Percentiles rank a stretch among this genome's conserved stretches.
Conservation (phyloP, 2,888 invertebrate species). For the Drosophila ezoana region DNA sequence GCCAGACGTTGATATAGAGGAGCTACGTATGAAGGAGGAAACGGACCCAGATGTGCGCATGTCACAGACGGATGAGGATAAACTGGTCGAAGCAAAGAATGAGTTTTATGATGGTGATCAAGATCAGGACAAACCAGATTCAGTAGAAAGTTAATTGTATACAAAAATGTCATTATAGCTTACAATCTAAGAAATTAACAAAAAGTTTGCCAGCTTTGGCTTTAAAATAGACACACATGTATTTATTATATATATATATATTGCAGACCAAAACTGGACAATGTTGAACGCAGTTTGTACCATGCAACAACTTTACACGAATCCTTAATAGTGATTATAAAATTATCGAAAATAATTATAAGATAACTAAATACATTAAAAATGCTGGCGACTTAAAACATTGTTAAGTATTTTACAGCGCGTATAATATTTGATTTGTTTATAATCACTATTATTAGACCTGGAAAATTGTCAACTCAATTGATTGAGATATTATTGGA, state of each 20-base stretch:
- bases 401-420: neutral
- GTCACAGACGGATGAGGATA: conserved; percentile 92
- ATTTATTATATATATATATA: conserved; percentile 53
- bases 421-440: conserved; percentile 17
- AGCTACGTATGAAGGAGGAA: conserved; percentile 89
- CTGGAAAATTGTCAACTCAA: conserved; percentile 10
- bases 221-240: conserved; percentile 66
- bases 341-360: conserved; percentile 21
- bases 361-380: conserved; percentile 10
- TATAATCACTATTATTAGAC: conserved; percentile 43
- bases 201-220: conserved; percentile 31
- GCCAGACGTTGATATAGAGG: conserved; percentile 91
- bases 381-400: conserved; percentile 7
- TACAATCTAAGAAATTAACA: conserved; percentile 3
- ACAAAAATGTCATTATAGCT: conserved; percentile 10
- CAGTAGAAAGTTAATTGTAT: conserved; percentile 74
- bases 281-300: conserved; percentile 10
- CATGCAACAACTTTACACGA: conserved; percentile 42
- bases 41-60: conserved; percentile 93
- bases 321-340: conserved; percentile 41
- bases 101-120: conserved; percentile 96
- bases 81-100: conserved; percentile 92
- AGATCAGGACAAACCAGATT: conserved; percentile 92
- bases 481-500: neutral
- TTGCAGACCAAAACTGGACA: conserved; percentile 43